Base-by-base conservation (phyloP, 2,888 invertebrate genomes). In the Ferrisia virgata region DNA sequence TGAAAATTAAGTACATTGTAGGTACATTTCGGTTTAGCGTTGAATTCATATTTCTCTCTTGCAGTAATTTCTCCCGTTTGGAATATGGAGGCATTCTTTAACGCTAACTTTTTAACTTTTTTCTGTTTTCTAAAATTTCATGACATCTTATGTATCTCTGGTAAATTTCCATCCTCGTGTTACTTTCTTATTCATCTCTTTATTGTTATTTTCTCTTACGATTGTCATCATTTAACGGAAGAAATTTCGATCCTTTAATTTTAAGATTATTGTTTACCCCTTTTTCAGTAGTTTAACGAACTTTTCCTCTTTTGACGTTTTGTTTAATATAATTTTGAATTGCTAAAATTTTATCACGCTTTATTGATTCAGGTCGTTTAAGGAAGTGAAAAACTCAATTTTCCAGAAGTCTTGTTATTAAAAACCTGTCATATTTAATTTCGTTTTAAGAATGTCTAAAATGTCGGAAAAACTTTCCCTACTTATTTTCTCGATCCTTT, bases 261-360 rank as follows among this genome's bases (percentile, higher is more conserved):
- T 15, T 22, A 25, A 22, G 11, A 25, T 25, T 15, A 22, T 58
- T 22, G 2, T 58, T 64, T 64, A n/a, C 11, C 28, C 64, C 33
- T 33, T 64, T 72, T 33, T 72, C n/a, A 36, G 47, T 47, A 11
- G n/a, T 13, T 4, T 4, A 72, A 15, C n/a, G 25, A 33, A 33
- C 13, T 31, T 72, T 72, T 33, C 33, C n/a, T 33, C 11, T 33
- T 72, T 72, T 13, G 33, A 9, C 6, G 33, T 33, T 33, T 72
- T 33, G n/a, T 72, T 72, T 72, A 72, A n/a, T 72, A n/a, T 53
- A 72, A 72, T 33, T 72, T 33, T 11, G n/a, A n/a, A n/a, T 72
- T 72, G 72, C n/a, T 72, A 13, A 58, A 64, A 4, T 72, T 72
- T 33, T 28, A 28, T 28, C 13, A 2, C 25, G 28, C 28, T 64